Conservation (phyloP, 1,140 invertebrate species). For the Schmidtea mediterranea region DNA sequence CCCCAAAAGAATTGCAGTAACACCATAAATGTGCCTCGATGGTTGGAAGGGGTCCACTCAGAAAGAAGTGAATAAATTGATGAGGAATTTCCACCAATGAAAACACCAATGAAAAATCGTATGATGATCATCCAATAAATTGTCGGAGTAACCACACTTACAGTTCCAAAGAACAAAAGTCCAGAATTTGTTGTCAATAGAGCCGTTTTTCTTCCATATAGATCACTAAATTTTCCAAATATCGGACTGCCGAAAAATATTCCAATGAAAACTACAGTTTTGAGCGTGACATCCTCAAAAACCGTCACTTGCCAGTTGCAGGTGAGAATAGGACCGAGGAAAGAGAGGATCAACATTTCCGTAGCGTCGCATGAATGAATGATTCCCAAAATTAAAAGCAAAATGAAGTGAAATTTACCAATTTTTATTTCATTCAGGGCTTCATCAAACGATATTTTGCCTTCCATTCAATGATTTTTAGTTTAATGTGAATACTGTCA, state of each 20-base stretch:
- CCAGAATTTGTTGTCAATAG: neutral
- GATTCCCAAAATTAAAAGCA: neutral
- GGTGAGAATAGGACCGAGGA: conserved; percentile 59
- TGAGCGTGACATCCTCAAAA: conserved; percentile 45
- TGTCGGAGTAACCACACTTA: conserved; percentile 57
- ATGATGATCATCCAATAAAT: conserved; percentile 58
- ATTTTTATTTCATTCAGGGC: neutral
- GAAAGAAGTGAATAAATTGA: neutral
- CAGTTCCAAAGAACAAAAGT: conserved; percentile 47
- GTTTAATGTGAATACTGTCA: no score
- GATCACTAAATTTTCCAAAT: conserved; percentile 71
- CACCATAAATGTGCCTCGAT: neutral
- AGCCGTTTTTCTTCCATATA: conserved; percentile 59
- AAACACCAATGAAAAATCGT: conserved; percentile 59
- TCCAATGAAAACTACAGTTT: conserved; percentile 63
- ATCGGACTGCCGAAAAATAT: conserved; percentile 83
- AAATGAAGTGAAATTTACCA: neutral
- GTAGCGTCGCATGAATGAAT: conserved; percentile 41
- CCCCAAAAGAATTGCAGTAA: neutral
- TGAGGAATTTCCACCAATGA: conserved; percentile 33
- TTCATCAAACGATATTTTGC: neutral
- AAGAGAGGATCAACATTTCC: conserved; percentile 83
- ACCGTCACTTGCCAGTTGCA: conserved; percentile 69
- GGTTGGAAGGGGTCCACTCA: neutral
- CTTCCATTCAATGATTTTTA: no score